Evolutionary conservation across 2,113 vertebrate genomes (phyloP).

Genomic region (Notothenia coriiceps): DNA sequence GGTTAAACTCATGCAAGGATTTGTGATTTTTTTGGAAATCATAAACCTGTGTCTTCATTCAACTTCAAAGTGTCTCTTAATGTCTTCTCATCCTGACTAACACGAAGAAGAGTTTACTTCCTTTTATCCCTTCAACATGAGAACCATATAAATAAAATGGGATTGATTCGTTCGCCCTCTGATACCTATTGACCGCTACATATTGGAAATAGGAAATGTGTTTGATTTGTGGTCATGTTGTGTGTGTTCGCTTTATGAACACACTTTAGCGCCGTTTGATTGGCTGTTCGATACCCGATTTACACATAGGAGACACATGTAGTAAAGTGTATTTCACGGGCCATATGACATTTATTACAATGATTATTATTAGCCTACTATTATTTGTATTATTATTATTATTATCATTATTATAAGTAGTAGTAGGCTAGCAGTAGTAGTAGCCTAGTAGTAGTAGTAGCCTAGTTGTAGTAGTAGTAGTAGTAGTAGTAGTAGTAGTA

Average conservation of each 20-base stretch:
- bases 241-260: slow-evolving; percentile 25
- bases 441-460: too few relatives aligned
- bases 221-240: slow-evolving; percentile 19
- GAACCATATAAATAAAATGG: background rate
- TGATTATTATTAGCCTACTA: background rate
- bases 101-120: background rate
- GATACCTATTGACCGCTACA: slow-evolving; percentile 18
- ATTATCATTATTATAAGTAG: background rate
- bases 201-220: background rate
- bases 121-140: background rate
- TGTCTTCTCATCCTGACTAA: background rate
- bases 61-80: background rate
- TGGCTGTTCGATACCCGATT: background rate
- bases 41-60: background rate
- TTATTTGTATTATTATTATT: background rate
- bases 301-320: background rate
- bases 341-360: background rate
- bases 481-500: too few relatives aligned
- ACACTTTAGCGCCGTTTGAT: slow-evolving; percentile 21
- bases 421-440: too few relatives aligned
- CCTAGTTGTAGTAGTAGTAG: too few relatives aligned
- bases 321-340: background rate
- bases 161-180: background rate
- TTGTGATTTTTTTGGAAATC: background rate
- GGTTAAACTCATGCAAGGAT: background rate